Conservation (phyloP, 1,140 invertebrate genomes). For the Macrotrachela quadricornifera region DNA sequence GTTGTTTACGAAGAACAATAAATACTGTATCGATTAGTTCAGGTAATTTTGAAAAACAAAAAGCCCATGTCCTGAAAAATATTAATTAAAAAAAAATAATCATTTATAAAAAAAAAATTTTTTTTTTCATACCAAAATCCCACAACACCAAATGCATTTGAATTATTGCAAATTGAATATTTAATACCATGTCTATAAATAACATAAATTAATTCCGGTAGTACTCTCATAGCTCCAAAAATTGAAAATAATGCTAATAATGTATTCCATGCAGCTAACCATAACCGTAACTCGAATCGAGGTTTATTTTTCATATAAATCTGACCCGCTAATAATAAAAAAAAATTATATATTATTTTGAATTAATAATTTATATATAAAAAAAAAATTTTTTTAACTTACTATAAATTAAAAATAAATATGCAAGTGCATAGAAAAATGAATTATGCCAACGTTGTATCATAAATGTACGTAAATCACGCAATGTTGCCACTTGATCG, state of each 20-base stretch:
- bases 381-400: no score
- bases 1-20: constrained; percentile 81
- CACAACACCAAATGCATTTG: constrained; percentile 40
- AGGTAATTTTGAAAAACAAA: constrained; percentile 74
- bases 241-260: constrained; percentile 74
- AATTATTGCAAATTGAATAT: constrained; percentile 61
- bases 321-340: constrained; percentile 78
- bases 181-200: constrained; percentile 66
- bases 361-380: no score
- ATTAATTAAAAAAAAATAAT: no score
- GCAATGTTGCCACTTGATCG: no score
- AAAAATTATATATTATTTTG: no score
- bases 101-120: no score
- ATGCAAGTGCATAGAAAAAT: no score
- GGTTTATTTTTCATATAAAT: constrained; percentile 69
- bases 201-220: constrained; percentile 51
- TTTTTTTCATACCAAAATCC: no score
- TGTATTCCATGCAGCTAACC: constrained; percentile 72
- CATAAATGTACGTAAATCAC: no score
- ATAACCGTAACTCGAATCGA: constrained; percentile 59
- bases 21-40: constrained; percentile 88
- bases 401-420: no score
- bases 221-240: constrained; percentile 48
- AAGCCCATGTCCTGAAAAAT: constrained; percentile 35
- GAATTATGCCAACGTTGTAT: no score